Evolutionary conservation across 2,113 vertebrate species (phyloP), one percentile per base, ranked within the genome.

Genomic region (Danionella cerebrum): DNA sequence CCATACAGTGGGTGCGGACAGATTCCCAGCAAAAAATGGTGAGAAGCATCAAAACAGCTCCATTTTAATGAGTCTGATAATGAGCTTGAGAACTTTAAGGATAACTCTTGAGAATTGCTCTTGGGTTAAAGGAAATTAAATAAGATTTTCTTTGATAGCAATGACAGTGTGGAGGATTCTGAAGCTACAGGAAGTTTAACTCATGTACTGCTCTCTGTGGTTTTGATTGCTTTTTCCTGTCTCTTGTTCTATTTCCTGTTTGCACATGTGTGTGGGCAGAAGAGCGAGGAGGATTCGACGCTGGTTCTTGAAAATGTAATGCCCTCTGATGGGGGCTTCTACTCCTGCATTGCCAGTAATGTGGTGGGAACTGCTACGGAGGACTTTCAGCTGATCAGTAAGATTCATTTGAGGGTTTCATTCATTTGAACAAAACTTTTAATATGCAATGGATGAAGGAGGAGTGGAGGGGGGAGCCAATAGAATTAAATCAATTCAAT

Each of bases 261-360:
- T 53, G 29, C 65, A 27, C 52, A 24, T 36, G 19, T 21, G 11
- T 39, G 14, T 58, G 41, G 60, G 29, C 77, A 48, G 0, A 42
- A 81, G 21, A 67, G 10, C 16, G 76, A 74, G 1, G 19, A 33
- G 29, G 69, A 74, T 58, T 66, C 70, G 1, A 45, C 58, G 11
- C 64, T 90, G 76, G 19, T 71, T 22, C 78, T 90, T 33, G 44
- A 80, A 25, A 75, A 83, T 0, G 58, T 88, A 14, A 35, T 62
- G 72, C 81, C 87, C 73, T 85, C 86, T 71, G 87, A 90, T 81
- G 87, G 87, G 1, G 89, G 85, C 13, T 18, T 84, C 19, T 90
- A 89, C 76, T 86, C 80, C 62, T 89, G 89, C 76, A 80, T 83
- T 75, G 89, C 85, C 48, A 71, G 74, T 67, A 83, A 80, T 55